Percentiles rank a stretch among this genome's conserved stretches.
Evolutionary conservation across 2,888 invertebrate species (phyloP).

Genomic region (Catotricha subobsoleta): DNA sequence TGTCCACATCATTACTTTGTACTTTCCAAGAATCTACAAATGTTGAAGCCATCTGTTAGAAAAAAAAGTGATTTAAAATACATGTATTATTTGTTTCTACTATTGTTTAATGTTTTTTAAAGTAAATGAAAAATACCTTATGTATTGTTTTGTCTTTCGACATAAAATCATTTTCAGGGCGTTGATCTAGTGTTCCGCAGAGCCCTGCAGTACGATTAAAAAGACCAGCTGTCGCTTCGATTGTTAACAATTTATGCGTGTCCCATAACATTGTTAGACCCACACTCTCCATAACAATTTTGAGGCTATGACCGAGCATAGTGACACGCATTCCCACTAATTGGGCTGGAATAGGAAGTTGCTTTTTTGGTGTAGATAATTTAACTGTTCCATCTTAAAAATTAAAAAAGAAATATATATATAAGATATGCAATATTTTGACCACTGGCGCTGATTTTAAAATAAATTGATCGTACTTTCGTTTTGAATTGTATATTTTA

Average conservation of each 20-base stretch:
- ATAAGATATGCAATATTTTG: background rate
- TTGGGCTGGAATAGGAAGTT: conserved; percentile 51
- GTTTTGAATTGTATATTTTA: conserved; percentile 41
- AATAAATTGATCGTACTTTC: conserved; percentile 24
- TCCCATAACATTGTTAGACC: conserved; percentile 66
- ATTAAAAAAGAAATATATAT: too few species aligned
- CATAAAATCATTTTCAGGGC: conserved; percentile 46
- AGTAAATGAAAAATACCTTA: conserved; percentile 13
- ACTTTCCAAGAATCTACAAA: conserved; percentile 27
- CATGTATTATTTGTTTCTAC: background rate
- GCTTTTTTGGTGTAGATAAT: conserved; percentile 34
- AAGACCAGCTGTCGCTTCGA: conserved; percentile 46
- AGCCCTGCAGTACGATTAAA: conserved; percentile 70
- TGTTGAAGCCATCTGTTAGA: conserved; percentile 12
- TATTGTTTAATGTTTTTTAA: background rate
- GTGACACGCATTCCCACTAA: conserved; percentile 55
- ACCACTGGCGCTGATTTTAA: background rate
- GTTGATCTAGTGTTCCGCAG: conserved; percentile 62
- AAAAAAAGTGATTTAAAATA: background rate
- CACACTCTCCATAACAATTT: conserved; percentile 45
- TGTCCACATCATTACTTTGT: conserved; percentile 15
- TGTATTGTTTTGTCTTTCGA: conserved; percentile 38
- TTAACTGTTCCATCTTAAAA: conserved; percentile 35
- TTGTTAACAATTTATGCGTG: conserved; percentile 41
- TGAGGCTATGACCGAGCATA: conserved; percentile 49